phyloP scores from a whole-genome alignment of 2,888 invertebrate genomes.

The Pediacus dermestoides region DNA sequence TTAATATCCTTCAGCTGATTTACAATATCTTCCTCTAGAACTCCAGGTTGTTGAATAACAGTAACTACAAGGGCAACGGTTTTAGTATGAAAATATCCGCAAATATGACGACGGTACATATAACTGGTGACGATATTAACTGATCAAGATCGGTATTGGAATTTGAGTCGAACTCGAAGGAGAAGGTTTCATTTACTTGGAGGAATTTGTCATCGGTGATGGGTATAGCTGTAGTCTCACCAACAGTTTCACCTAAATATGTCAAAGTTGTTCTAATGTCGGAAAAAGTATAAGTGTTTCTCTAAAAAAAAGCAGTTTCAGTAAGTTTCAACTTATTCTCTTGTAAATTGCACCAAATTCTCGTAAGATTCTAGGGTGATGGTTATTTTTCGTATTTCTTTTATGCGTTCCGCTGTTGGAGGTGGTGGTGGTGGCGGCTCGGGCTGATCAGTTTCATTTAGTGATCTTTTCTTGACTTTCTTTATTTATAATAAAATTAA shows the following conservation, averaged over 20 bases:
- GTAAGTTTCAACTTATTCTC: neutral
- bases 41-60: slow-evolving; percentile 31
- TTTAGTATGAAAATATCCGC: slow-evolving; percentile 5
- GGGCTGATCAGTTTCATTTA: too few relatives aligned
- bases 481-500: too few relatives aligned
- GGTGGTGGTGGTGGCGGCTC: too few relatives aligned
- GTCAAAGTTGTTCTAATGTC: slow-evolving; percentile 32
- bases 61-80: slow-evolving; percentile 32
- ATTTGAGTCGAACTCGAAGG: slow-evolving; percentile 22
- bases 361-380: slow-evolving; percentile 18
- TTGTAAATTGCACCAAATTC: slow-evolving; percentile 5
- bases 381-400: slow-evolving; percentile 8
- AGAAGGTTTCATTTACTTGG: slow-evolving; percentile 22
- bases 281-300: slow-evolving; percentile 29
- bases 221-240: slow-evolving; percentile 27
- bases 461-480: too few relatives aligned
- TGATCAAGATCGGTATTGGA: slow-evolving; percentile 25
- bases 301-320: slow-evolving; percentile 19
- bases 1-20: slow-evolving; percentile 24
- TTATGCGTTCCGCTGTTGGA: too few relatives aligned
- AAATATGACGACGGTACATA: slow-evolving; percentile 19
- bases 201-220: slow-evolving; percentile 27
- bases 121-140: slow-evolving; percentile 27
- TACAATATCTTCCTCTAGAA: slow-evolving; percentile 22
- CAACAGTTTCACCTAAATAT: slow-evolving; percentile 28